A percentile compares a stretch with the other conserved stretches of the same genome.
These are phyloP conservation scores for Laticauda laticaudata DNA, from an alignment of 2,113 vertebrate species.

Conservation along the genomic window DNA sequence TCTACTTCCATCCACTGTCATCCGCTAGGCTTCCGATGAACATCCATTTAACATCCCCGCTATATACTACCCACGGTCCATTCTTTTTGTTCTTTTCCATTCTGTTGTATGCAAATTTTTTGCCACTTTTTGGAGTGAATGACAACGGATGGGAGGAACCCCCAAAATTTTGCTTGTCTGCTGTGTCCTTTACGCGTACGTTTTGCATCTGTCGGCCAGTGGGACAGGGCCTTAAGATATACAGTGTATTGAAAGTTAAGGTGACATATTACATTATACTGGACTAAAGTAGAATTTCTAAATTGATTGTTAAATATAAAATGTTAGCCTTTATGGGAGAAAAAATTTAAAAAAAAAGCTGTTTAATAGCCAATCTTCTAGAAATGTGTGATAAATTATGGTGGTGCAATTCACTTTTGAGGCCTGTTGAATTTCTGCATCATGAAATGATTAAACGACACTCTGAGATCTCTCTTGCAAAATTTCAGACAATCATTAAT, in stretches of 20 bases:
- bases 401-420: background rate
- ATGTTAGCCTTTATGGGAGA: background rate
- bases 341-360: background rate
- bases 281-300: background rate
- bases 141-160: no score
- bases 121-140: no score
- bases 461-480: background rate
- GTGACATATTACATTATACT: background rate
- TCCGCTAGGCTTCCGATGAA: no score
- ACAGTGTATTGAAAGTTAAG: background rate
- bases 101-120: no score
- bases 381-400: background rate
- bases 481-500: background rate
- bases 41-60: no score
- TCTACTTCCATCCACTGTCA: no score
- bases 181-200: no score
- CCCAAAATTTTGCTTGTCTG: no score
- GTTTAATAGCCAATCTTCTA: background rate
- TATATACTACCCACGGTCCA: no score
- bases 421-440: background rate
- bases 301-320: background rate
- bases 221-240: background rate
- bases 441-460: background rate
- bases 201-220: no score
- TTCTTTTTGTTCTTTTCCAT: no score